Evolutionary conservation across 1,140 invertebrate genomes (phyloP), one percentile per base, ranked within the genome.

Genomic region (Drosophila bocki): DNA sequence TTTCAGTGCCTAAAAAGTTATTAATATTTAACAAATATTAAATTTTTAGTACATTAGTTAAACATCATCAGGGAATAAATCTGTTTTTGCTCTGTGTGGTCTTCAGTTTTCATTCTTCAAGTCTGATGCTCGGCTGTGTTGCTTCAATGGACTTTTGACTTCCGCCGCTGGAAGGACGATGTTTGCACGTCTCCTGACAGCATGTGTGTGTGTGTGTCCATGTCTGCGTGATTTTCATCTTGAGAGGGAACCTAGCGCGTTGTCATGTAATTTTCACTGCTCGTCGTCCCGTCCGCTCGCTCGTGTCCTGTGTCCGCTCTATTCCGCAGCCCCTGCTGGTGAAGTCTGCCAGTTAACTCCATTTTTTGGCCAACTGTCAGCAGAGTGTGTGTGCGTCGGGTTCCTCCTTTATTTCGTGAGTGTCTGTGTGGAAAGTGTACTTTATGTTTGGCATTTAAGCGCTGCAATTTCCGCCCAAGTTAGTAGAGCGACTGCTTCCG

Each of bases 381-480:
- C 69, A 54, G 59, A 37, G 51, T 76, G 41, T 80, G 41, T 60
- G 35, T 81, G 57, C 33, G 53, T 37, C 54, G 56, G 41, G 41
- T 63, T 63, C 57, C 42, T 54, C 69, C 57, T 80, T 78, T 78
- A 71, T 74, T 78, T 68, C 62, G 60, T 33, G 59, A 17, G 65
- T 41, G 44, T 56, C 37, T 61, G 42, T 63, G 71, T 61, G 61
- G 60, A 65, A 71, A 80, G 67, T 82, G 72, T 75, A 74, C 51
- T 90, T 84, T 91, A 86, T 91, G 80, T 86, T 91, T 83, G 75
- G 74, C 75, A 87, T 91, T 91, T 78, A 91, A 91, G 75, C 82
- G 69, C 48, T 87, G 82, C 90, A 91, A 91, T 91, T 87, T 91
- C 87, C 87, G 87, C 68, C 80, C 58, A 76, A 85, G 74, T 81